A percentile compares a stretch with the other conserved stretches of the same genome.
Evolutionary conservation across 2,888 invertebrate species (phyloP).

Genomic region (Amorpha juglandis): DNA sequence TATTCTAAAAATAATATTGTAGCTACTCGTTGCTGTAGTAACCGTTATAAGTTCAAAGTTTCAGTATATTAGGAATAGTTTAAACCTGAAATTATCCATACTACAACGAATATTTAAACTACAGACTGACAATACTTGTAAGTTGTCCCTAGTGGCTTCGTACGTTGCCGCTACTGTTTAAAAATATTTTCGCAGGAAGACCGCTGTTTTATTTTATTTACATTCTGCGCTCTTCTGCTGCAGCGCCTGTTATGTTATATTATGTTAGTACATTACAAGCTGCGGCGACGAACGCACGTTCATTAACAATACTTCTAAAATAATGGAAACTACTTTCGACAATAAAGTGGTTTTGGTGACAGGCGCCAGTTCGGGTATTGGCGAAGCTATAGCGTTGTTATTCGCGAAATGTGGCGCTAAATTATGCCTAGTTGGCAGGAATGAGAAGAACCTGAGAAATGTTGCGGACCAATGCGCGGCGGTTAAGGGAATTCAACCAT

Average conservation of each 20-base stretch:
- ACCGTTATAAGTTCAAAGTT: no score
- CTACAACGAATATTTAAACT: no score
- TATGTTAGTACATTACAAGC: not conserved
- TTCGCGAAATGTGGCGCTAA: constrained; percentile 51
- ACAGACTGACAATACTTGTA: no score
- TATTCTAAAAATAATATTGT: no score
- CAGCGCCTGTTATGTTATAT: not conserved
- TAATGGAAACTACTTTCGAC: constrained; percentile 45
- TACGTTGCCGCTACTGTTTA: no score
- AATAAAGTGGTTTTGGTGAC: constrained; percentile 56
- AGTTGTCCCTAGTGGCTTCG: no score
- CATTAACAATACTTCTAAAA: not conserved
- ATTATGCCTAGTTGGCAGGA: constrained; percentile 50
- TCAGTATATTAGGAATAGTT: no score
- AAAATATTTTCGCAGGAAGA: not conserved
- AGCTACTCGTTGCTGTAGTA: no score
- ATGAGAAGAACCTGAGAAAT: constrained; percentile 43
- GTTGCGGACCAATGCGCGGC: constrained; percentile 45
- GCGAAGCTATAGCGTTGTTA: constrained; percentile 49
- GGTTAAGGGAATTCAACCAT: constrained; percentile 41
- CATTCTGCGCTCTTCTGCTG: not conserved
- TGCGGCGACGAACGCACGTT: not conserved
- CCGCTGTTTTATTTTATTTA: not conserved
- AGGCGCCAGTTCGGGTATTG: constrained; percentile 58
- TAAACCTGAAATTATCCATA: no score